A percentile compares a stretch with the other conserved stretches of the same genome.
Evolutionary conservation across 2,797 vertebrate genomes (phyloP).

Genomic region (Lepus townsendii): DNA sequence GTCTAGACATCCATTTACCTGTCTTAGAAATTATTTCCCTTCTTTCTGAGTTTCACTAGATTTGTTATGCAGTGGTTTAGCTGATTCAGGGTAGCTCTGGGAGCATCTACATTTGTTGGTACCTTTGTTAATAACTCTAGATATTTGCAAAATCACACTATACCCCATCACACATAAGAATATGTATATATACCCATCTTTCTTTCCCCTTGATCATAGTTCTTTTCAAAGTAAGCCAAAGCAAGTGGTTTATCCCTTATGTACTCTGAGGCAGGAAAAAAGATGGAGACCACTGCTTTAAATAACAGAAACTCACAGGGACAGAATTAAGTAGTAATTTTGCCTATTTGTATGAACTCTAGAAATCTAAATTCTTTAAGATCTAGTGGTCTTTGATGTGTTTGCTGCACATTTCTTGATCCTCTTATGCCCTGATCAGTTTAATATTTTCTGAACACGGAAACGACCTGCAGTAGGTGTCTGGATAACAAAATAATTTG

Average conservation of each 20-base stretch:
- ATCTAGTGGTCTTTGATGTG: not conserved
- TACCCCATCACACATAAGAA: not conserved
- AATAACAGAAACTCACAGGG: not conserved
- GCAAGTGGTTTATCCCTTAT: not conserved
- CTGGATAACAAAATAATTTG: constrained; percentile 51
- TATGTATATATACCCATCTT: not conserved
- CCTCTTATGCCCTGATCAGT: not conserved
- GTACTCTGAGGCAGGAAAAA: constrained; percentile 3
- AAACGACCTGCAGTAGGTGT: not conserved
- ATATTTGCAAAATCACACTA: constrained; percentile 55
- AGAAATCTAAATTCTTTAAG: constrained; percentile 52
- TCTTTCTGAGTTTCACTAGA: not conserved
- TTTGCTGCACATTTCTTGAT: constrained; percentile 49
- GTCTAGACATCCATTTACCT: constrained; percentile 39
- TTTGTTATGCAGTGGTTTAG: not conserved
- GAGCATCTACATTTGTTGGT: not conserved
- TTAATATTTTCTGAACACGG: constrained; percentile 49
- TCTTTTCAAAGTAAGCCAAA: not conserved
- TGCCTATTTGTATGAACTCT: not conserved
- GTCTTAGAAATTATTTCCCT: constrained; percentile 26
- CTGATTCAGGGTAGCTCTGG: not conserved
- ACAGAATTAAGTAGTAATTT: constrained; percentile 52
- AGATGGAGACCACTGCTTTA: not conserved
- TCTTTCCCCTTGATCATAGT: not conserved
- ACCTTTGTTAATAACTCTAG: constrained; percentile 37